Evolutionary conservation across 2,113 vertebrate species (phyloP).

Genomic region (Pseudorhombus dupliciocellatus): DNA sequence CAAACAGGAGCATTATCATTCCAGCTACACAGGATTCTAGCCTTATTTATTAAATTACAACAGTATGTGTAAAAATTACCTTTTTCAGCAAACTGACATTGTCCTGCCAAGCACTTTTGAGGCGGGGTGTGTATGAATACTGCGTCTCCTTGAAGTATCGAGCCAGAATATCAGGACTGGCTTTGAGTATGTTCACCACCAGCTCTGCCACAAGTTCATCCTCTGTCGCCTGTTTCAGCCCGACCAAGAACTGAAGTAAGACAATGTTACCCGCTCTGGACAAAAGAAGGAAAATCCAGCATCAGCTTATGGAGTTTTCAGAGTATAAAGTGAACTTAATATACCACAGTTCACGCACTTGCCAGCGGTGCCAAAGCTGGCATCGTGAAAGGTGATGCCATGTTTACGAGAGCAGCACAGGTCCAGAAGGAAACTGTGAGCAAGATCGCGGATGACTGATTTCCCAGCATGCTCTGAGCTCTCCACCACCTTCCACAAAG

Average conservation of each 20-base stretch:
- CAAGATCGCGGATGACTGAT: slow-evolving; percentile 84
- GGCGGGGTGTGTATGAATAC: slow-evolving; percentile 88
- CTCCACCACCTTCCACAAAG: slow-evolving; percentile 53
- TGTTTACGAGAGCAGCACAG: slow-evolving; percentile 94
- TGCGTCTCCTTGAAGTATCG: slow-evolving; percentile 91
- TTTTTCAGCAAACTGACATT: slow-evolving; percentile 91
- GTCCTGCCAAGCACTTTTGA: slow-evolving; percentile 87
- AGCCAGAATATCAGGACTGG: slow-evolving; percentile 88
- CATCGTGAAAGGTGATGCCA: slow-evolving; percentile 92
- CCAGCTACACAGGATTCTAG: too few relatives aligned
- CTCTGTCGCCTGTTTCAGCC: slow-evolving; percentile 87
- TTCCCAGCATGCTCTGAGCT: slow-evolving; percentile 79
- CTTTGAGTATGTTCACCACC: slow-evolving; percentile 86
- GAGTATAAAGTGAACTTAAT: neutral
- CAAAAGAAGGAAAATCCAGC: neutral
- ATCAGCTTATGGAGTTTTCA: neutral
- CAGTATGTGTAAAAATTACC: slow-evolving; percentile 70
- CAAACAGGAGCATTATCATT: neutral
- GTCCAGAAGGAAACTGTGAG: slow-evolving; percentile 89
- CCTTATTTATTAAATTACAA: too few relatives aligned
- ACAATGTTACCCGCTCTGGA: slow-evolving; percentile 91
- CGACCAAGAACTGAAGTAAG: slow-evolving; percentile 90
- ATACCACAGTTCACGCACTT: slow-evolving; percentile 74
- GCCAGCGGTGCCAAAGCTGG: slow-evolving; percentile 88
- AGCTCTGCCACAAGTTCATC: slow-evolving; percentile 90